Evolutionary conservation across 1,140 invertebrate genomes (phyloP).

Genomic region (Nasonia longicornis): DNA sequence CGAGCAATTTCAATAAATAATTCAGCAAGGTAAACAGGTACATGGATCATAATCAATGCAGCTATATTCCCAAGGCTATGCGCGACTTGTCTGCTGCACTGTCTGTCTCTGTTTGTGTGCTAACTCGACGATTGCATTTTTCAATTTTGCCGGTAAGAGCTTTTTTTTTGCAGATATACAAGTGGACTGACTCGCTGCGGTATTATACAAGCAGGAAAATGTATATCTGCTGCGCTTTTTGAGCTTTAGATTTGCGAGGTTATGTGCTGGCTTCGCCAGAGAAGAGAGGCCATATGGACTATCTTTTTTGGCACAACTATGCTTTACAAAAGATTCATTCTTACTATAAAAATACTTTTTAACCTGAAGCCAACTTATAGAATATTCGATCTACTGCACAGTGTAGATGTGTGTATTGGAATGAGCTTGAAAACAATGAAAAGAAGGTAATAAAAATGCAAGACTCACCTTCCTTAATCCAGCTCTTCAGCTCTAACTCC

Average conservation of each 20-base stretch:
- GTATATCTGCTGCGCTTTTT: neutral
- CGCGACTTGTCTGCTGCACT: neutral
- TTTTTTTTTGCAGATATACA: neutral
- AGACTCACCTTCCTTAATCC: slow-evolving; percentile 66
- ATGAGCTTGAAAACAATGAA: neutral
- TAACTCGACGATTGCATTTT: neutral
- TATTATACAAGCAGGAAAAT: neutral
- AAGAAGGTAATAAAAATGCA: slow-evolving; percentile 20
- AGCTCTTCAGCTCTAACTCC: slow-evolving; percentile 64
- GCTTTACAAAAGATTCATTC: neutral
- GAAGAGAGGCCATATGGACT: no score
- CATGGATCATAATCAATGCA: slow-evolving; percentile 36
- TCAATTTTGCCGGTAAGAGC: neutral
- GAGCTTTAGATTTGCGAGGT: neutral
- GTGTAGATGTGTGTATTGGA: neutral
- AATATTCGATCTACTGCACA: neutral
- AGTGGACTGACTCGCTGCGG: neutral
- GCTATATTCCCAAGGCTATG: slow-evolving; percentile 5
- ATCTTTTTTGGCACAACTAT: no score
- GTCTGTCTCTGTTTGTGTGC: neutral
- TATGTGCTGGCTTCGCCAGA: no score
- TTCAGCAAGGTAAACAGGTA: slow-evolving; percentile 43
- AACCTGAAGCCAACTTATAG: neutral
- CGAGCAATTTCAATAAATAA: slow-evolving; percentile 43
- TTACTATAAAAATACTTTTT: neutral